These are phyloP conservation scores for Asarcornis scutulata DNA, from an alignment of 2,113 vertebrate genomes.

Conservation along the genomic window DNA sequence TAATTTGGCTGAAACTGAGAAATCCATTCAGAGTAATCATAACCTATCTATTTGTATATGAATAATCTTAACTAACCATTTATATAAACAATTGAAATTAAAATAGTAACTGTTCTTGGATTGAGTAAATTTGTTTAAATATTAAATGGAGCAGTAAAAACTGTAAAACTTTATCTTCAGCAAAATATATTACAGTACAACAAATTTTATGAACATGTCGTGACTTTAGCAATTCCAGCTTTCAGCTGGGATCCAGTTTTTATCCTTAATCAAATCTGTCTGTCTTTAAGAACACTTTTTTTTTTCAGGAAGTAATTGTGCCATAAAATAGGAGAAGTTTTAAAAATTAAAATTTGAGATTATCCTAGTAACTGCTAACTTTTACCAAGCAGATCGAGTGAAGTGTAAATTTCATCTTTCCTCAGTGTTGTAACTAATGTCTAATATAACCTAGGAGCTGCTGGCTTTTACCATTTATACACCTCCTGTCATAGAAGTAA, in stretches of 20 bases:
- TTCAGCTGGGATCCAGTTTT: slow-evolving; percentile 45
- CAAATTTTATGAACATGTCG: slow-evolving; percentile 50
- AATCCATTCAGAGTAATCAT: slow-evolving; percentile 62
- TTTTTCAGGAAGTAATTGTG: slow-evolving; percentile 17
- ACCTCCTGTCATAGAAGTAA: neutral
- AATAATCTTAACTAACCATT: slow-evolving; percentile 59
- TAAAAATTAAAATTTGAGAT: neutral
- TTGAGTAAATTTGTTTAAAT: slow-evolving; percentile 58
- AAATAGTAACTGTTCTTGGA: slow-evolving; percentile 24
- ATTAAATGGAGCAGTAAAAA: slow-evolving; percentile 19
- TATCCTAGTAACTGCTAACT: neutral
- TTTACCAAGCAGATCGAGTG: neutral
- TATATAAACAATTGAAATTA: slow-evolving; percentile 47
- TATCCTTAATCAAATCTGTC: slow-evolving; percentile 45
- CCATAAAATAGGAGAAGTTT: slow-evolving; percentile 7
- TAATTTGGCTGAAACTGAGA: slow-evolving; percentile 77
- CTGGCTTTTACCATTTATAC: neutral
- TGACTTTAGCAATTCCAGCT: slow-evolving; percentile 61
- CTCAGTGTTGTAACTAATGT: neutral
- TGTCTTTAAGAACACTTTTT: slow-evolving; percentile 13
- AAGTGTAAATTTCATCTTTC: slow-evolving; percentile 57
- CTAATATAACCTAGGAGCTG: neutral
- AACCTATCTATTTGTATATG: slow-evolving; percentile 50
- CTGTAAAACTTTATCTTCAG: slow-evolving; percentile 18
- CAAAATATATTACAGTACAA: slow-evolving; percentile 16